Evolutionary conservation across 1,140 invertebrate species (phyloP).

Genomic region (Globodera rostochiensis): DNA sequence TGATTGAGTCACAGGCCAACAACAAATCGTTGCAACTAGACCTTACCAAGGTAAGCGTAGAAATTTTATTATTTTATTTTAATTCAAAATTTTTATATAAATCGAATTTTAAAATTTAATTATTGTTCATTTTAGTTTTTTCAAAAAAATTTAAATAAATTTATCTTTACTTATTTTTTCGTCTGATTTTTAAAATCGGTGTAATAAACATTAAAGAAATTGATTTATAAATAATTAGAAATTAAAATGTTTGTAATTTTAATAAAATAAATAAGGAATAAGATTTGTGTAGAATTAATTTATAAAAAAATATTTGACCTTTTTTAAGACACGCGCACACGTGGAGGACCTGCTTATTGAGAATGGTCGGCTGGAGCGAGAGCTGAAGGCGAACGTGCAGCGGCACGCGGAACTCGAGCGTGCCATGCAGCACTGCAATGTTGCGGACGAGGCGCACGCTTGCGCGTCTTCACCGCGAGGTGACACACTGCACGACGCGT

Average conservation of each 20-base stretch:
- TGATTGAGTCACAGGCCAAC: constrained; percentile 46
- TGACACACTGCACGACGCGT: constrained; percentile 41
- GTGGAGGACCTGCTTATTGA: constrained; percentile 45
- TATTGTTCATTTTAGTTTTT: not conserved
- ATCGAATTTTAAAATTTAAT: not conserved
- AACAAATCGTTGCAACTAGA: constrained; percentile 40
- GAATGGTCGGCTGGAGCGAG: constrained; percentile 45
- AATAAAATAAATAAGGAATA: not conserved
- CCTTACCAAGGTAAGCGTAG: constrained; percentile 29
- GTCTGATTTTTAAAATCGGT: constrained; percentile 10
- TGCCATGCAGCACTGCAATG: constrained; percentile 23
- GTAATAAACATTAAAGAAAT: not conserved
- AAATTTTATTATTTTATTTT: not conserved
- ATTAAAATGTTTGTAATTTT: not conserved
- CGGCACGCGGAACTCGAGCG: constrained; percentile 41
- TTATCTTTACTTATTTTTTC: not conserved
- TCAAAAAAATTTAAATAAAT: constrained; percentile 2
- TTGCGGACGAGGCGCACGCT: constrained; percentile 5
- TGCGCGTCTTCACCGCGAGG: constrained; percentile 17
- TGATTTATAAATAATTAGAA: not conserved
- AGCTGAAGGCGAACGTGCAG: constrained; percentile 41
- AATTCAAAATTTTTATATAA: not conserved
- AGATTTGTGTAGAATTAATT: not conserved
- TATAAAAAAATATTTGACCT: not conserved
- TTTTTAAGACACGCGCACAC: constrained; percentile 31